A percentile compares a stretch with the other conserved stretches of the same genome.
phyloP scores from a whole-genome alignment of 2,888 invertebrate species.

The Oegoconia quadripuncta region DNA sequence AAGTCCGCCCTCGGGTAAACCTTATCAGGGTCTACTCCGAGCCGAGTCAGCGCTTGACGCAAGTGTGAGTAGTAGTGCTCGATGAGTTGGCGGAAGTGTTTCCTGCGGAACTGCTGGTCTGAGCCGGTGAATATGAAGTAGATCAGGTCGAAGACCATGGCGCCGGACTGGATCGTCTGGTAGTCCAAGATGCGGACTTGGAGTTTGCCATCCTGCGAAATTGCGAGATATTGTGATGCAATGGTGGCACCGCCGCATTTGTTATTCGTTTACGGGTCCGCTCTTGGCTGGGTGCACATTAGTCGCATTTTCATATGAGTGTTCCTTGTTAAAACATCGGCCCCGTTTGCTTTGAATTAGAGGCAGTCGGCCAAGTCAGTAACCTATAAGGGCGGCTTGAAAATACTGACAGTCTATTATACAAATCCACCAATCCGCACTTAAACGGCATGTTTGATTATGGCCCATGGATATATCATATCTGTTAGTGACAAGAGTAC shows the following conservation, averaged over 20 bases:
- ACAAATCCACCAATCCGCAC: no score
- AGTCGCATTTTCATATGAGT: no score
- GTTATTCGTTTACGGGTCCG: no score
- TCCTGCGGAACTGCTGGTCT: conserved; percentile 44
- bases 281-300: no score
- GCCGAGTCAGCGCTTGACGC: conserved; percentile 28
- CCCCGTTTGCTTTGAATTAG: background rate
- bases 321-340: background rate
- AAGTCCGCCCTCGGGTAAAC: conserved; percentile 43
- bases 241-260: no score
- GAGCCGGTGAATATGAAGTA: conserved; percentile 54
- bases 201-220: conserved; percentile 38
- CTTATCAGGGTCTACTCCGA: conserved; percentile 34
- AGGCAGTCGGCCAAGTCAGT: background rate
- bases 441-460: no score
- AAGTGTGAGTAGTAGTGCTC: conserved; percentile 38
- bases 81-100: conserved; percentile 30
- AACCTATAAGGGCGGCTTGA: background rate
- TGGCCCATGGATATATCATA: no score
- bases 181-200: conserved; percentile 47
- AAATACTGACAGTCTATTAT: no score
- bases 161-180: conserved; percentile 47
- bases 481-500: no score
- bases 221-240: no score
- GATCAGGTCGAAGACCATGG: conserved; percentile 45